These are phyloP conservation scores for Candidula unifasciata DNA, from an alignment of 2,888 invertebrate genomes.

Conservation along the genomic window DNA sequence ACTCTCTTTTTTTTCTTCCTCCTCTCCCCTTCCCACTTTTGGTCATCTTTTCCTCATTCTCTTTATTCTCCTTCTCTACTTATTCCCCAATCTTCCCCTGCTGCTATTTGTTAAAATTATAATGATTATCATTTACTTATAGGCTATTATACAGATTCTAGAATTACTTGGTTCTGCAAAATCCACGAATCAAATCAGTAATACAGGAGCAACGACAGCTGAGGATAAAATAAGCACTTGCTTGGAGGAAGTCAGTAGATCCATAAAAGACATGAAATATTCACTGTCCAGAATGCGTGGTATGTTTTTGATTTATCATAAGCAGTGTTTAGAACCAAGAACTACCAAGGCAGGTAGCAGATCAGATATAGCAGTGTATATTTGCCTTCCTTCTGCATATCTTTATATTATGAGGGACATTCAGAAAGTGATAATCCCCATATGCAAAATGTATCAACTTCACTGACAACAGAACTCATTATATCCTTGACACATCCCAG, in stretches of 20 bases:
- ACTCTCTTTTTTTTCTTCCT: too few species aligned
- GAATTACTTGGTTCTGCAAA: not conserved
- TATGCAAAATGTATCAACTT: too few species aligned
- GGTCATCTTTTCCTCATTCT: not conserved
- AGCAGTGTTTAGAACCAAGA: too few species aligned
- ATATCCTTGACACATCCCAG: too few species aligned
- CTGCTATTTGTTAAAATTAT: constrained; percentile 45
- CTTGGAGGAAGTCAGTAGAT: not conserved
- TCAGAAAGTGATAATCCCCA: too few species aligned
- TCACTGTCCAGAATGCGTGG: constrained; percentile 10
- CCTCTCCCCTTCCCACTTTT: too few species aligned
- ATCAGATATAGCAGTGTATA: too few species aligned
- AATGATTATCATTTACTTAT: constrained; percentile 52
- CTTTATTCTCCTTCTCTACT: not conserved
- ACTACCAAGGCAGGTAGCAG: too few species aligned
- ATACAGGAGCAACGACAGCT: not conserved
- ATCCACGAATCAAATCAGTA: too few species aligned
- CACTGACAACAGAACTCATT: too few species aligned
- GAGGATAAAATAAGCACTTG: not conserved
- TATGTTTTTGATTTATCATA: not conserved
- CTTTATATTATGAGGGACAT: too few species aligned
- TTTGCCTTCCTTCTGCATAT: too few species aligned
- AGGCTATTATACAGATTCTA: constrained; percentile 7
- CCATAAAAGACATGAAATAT: not conserved
- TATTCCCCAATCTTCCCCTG: not conserved